A percentile compares a stretch with the other conserved stretches of the same genome.
These are phyloP conservation scores for Syngnathus scovelli DNA, from an alignment of 2,113 vertebrate genomes.

Conservation along the genomic window DNA sequence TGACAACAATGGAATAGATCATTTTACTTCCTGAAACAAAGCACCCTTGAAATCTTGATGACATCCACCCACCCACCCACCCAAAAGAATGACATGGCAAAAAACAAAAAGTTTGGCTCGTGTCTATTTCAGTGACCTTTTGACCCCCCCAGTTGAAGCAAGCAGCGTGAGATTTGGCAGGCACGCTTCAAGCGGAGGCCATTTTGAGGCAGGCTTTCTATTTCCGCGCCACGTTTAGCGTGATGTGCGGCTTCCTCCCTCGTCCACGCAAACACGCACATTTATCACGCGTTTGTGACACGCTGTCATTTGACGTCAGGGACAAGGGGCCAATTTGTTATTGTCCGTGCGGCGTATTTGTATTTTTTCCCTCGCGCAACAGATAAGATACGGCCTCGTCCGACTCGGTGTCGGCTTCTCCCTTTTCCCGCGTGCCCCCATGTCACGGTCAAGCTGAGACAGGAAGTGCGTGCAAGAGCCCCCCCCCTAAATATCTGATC, in stretches of 20 bases:
- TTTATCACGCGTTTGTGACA: not conserved
- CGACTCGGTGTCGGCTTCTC: not conserved
- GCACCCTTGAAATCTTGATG: no score
- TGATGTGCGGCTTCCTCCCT: not conserved
- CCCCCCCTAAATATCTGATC: no score
- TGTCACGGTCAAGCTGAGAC: constrained; percentile 35
- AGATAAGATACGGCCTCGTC: not conserved
- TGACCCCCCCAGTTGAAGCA: no score
- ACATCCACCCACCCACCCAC: no score
- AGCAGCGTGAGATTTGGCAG: no score
- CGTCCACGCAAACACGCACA: not conserved
- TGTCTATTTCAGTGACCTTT: no score
- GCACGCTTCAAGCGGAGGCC: not conserved
- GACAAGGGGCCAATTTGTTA: not conserved
- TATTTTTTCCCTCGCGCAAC: not conserved
- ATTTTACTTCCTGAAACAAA: no score
- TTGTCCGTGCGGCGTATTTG: not conserved
- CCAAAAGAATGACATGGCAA: no score
- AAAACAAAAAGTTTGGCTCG: no score
- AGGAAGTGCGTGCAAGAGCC: constrained; percentile 38
- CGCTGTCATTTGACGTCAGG: not conserved
- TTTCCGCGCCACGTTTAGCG: not conserved
- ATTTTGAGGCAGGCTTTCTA: not conserved
- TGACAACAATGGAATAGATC: no score
- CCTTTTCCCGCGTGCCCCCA: not conserved